Base-by-base conservation (phyloP, 37 sponge, comb jelly and placozoan species). In the Mnemiopsis leidyi region DNA sequence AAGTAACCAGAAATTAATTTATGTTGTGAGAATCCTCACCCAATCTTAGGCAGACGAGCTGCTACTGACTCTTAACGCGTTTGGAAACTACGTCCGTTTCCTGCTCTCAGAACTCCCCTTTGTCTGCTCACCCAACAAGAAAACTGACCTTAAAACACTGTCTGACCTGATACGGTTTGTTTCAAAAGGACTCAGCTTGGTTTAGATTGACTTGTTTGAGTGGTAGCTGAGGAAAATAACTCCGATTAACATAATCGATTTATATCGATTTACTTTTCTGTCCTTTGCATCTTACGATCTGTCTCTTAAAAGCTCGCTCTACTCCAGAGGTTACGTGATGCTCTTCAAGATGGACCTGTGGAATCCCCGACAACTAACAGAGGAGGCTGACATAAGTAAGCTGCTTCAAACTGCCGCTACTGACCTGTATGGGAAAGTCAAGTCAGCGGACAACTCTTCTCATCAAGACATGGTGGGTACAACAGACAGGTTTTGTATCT, bases 91-190 rank as follows among this genome's bases (percentile, higher is more conserved):
- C 36, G 90, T 85, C 61, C 33, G 35, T 23, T 85, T 85, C 90
- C 32, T 85, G 29, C 90, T 85, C 26, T 85, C 90, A 35, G 36
- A 85, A 23, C 90, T 85, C 20, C 61, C 90, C 24, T 85, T 85
- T 33, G 36, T 20, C 48, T 85, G 90, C 61, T 85, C 90, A 18
- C 90, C 90, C 61, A 25, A 40, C 90, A 85, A 85, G 90, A 85
- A 85, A 39, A 85, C 90, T 13, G 90, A 85, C 48, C 39, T 85
- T 61, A 85, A 85, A 21, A 37, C 90, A 1, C 7, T 85, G 16
- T 36, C 90, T n/a, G 90, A 85, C 61, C 90, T 85, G 2, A 29
- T 85, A 39, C 13, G 90, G 90, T 85, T 7, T 39, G 90, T 39
- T 48, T n/a, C n/a, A n/a, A n/a, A n/a, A n/a, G n/a, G n/a, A n/a